Percentiles rank a stretch among this genome's conserved stretches.
Conservation (phyloP, 2,113 vertebrate genomes). For the Crotalus tigris region DNA sequence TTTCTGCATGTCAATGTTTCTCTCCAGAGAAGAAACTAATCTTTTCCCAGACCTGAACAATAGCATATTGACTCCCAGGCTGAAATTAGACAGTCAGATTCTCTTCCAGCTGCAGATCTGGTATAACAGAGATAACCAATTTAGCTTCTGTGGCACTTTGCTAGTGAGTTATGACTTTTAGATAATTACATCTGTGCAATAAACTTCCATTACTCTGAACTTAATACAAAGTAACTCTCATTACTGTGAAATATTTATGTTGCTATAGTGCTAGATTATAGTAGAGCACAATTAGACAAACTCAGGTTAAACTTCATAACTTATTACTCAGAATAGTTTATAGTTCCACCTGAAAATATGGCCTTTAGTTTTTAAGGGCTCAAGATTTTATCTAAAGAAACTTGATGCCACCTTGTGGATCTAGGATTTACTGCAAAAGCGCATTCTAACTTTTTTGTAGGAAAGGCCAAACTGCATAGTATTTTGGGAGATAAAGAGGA, state of each 20-base stretch:
- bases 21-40: neutral
- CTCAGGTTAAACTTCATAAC: neutral
- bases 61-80: accelerated
- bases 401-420: constrained; percentile 62
- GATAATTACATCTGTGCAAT: accelerated
- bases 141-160: accelerated
- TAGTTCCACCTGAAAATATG: neutral
- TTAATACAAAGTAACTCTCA: accelerated
- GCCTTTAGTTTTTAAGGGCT: neutral
- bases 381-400: constrained; percentile 19
- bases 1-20: neutral
- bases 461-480: neutral
- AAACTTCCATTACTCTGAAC: accelerated
- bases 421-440: neutral
- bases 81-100: neutral
- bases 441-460: neutral
- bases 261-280: neutral
- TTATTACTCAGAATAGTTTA: neutral
- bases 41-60: accelerated
- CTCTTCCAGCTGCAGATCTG: neutral
- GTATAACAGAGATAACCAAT: neutral
- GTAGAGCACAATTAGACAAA: neutral
- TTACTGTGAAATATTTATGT: neutral
- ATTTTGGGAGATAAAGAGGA: neutral
- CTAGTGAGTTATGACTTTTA: accelerated